Conservation (phyloP, 2,113 vertebrate species). For the Struthio camelus region DNA sequence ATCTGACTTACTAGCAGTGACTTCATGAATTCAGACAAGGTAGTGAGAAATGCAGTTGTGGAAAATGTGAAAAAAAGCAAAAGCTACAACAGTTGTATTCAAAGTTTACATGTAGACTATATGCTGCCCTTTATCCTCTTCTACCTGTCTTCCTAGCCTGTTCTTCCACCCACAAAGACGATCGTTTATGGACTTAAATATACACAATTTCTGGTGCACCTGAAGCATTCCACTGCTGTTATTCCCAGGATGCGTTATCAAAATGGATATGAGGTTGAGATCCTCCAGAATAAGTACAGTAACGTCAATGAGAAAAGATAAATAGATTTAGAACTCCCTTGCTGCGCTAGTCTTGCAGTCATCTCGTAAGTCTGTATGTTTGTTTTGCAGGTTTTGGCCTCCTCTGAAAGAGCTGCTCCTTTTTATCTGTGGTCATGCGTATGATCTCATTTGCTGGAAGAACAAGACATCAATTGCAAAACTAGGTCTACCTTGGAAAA, state of each 20-base stretch:
- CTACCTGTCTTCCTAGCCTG: background rate
- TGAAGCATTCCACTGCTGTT: background rate
- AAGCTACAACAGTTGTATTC: background rate
- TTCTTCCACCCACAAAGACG: background rate
- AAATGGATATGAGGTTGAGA: background rate
- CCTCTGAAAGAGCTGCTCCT: background rate
- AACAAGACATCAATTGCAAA: background rate
- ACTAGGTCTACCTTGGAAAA: background rate
- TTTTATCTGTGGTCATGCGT: too few relatives aligned
- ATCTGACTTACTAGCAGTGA: background rate
- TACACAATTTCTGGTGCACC: background rate
- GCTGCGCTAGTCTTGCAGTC: background rate
- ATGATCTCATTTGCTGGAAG: too few relatives aligned
- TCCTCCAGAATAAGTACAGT: background rate
- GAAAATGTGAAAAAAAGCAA: background rate
- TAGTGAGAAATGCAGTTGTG: background rate
- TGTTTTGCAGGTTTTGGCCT: background rate
- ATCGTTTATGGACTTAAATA: background rate
- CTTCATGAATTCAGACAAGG: background rate
- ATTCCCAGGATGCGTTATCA: background rate
- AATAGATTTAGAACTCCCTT: constrained; percentile 1
- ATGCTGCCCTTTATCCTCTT: background rate
- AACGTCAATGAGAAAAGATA: background rate
- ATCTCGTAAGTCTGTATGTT: background rate
- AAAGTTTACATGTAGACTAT: background rate